Percentiles rank a stretch among this genome's conserved stretches.
Conservation (phyloP, 2,113 vertebrate genomes). For the Grammomys surdaster region DNA sequence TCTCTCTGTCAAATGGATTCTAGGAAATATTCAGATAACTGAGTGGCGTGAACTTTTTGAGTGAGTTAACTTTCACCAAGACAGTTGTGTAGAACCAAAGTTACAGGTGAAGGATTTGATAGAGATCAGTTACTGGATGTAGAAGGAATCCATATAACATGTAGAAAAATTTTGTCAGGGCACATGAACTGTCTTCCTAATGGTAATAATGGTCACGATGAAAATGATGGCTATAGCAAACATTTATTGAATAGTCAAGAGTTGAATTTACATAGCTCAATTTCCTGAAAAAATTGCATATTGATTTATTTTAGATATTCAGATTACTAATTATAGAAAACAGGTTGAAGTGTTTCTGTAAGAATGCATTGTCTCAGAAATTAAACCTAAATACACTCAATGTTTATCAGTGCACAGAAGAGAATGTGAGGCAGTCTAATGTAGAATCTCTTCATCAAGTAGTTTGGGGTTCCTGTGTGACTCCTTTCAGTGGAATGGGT, state of each 20-base stretch:
- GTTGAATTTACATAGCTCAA: conserved; percentile 19
- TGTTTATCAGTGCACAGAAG: not conserved
- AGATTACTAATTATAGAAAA: conserved; percentile 24
- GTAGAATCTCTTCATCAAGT: not conserved
- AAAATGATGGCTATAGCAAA: conserved; percentile 16
- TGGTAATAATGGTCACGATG: not conserved
- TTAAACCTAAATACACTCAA: not conserved
- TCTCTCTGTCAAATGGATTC: not conserved
- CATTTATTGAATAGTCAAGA: conserved; percentile 22
- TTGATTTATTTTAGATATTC: conserved; percentile 45
- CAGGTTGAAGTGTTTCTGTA: not conserved
- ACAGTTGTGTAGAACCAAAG: not conserved
- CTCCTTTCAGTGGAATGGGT: not conserved
- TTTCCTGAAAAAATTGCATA: not conserved
- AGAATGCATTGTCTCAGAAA: not conserved
- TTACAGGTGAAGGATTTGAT: not conserved
- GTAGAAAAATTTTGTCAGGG: not conserved
- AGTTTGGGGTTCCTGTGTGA: not conserved
- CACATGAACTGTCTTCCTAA: not conserved
- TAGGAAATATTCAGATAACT: not conserved
- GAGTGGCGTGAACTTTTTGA: not conserved
- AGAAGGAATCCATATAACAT: not conserved
- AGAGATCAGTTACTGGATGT: not conserved
- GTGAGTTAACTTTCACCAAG: not conserved
- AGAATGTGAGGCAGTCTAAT: not conserved